Evolutionary conservation across 2,113 vertebrate species (phyloP).

Genomic region (Gambusia holbrooki): DNA sequence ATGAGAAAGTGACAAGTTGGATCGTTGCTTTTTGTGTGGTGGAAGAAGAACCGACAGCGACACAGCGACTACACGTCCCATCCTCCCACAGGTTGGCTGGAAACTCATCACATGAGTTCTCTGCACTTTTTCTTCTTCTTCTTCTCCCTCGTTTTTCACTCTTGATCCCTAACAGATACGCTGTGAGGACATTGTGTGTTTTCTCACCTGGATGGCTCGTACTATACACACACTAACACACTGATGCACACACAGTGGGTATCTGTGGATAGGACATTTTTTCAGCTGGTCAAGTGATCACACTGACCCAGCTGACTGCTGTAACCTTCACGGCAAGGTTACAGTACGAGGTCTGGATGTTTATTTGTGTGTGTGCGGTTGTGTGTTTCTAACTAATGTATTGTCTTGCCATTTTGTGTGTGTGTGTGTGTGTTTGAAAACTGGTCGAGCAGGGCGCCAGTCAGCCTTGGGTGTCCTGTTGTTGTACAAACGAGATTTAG

Average conservation of each 20-base stretch:
- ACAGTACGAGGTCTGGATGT: conserved; percentile 58
- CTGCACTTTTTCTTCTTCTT: not conserved
- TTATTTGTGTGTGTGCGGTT: conserved; percentile 63
- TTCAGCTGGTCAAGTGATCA: conserved; percentile 75
- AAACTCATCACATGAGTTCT: conserved; percentile 14
- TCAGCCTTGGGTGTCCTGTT: conserved; percentile 70
- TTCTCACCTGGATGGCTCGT: conserved; percentile 56
- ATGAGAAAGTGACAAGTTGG: conserved; percentile 68
- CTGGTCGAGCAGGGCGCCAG: conserved; percentile 72
- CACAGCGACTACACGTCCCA: conserved; percentile 39
- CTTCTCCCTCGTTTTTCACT: not conserved
- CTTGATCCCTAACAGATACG: conserved; percentile 1
- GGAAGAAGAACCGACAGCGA: conserved; percentile 41
- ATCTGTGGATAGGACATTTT: conserved; percentile 76
- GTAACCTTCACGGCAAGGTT: conserved; percentile 79
- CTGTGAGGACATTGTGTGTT: conserved; percentile 51
- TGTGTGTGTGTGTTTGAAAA: conserved; percentile 53
- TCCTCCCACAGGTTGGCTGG: conserved; percentile 67
- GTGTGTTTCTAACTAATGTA: conserved; percentile 11
- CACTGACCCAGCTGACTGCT: conserved; percentile 68
- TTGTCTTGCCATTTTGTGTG: conserved; percentile 10
- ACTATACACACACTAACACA: conserved; percentile 12
- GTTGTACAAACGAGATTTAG: conserved; percentile 61
- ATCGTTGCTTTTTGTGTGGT: conserved; percentile 40
- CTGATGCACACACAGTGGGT: conserved; percentile 63